Base-by-base conservation (phyloP, 2,113 vertebrate genomes). In the Desmodus rotundus region DNA sequence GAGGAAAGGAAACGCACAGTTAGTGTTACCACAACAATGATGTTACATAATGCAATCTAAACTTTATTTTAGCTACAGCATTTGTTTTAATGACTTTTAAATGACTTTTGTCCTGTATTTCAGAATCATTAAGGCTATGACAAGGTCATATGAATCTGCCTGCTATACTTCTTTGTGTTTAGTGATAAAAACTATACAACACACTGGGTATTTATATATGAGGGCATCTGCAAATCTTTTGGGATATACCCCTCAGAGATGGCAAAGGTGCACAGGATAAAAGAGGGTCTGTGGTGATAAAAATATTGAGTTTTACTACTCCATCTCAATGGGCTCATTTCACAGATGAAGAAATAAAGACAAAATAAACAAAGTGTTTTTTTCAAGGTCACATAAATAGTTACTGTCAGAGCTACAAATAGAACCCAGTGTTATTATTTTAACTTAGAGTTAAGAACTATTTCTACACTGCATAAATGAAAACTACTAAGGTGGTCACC, bases 61-160 rank as follows among this genome's bases (percentile, higher is more conserved):
- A 94, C 43, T 95, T 95, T 82, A 87, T 93, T 89, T 63, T 96
- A 96, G 72, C n/a, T 33, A 67, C 33, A 56, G 13, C 19, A 87
- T 89, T 88, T 96, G 43, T 96, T 95, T 94, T 87, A 95, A 93
- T 89, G 72, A 92, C 70, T 96, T 97, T 95, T 47, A 91, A 94
- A 86, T 86, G 82, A 84, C 70, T 95, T 92, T 82, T 33, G 14
- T 52, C 52, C 47, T 95, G n/a, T 95, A 96, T 91, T 92, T 84
- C 87, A 82, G 70, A 82, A 86, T 86, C 28, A 90, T 85, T 73
- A 94, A 91, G 81, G 91, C 70, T 93, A 70, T 61, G 84, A 93
- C 77, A 41, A 26, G 52, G 38, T 95, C 95, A 92, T 38, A 95
- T 63, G 54, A 84, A 50, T 80, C 70, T 96, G 82, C 73, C 63